Conservation (phyloP, 1,140 invertebrate species). For the Pectinophora gossypiella region DNA sequence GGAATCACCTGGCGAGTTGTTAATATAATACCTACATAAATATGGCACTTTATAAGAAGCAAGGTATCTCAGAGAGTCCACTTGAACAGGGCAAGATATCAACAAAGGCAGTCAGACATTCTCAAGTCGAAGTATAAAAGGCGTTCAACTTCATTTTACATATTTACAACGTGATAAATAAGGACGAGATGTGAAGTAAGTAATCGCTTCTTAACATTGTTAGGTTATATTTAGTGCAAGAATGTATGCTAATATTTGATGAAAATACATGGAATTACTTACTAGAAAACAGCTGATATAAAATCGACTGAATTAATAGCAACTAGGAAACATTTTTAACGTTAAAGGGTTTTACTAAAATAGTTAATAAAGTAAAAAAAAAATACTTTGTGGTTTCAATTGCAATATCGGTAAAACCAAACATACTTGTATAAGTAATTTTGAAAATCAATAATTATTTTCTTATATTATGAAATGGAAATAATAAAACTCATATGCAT, state of each 20-base stretch:
- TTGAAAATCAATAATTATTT: too few relatives aligned
- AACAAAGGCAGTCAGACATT: neutral
- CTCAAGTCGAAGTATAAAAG: slow-evolving; percentile 31
- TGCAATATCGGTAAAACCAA: too few relatives aligned
- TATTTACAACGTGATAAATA: slow-evolving; percentile 33
- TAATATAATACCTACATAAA: neutral
- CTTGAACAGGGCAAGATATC: neutral
- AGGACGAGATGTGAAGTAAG: slow-evolving; percentile 4
- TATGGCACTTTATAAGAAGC: slow-evolving; percentile 11
- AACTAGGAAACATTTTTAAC: too few relatives aligned
- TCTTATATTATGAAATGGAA: too few relatives aligned
- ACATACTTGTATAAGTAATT: too few relatives aligned
- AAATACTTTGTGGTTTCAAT: too few relatives aligned
- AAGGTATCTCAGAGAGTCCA: slow-evolving; percentile 18
- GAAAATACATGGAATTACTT: too few relatives aligned
- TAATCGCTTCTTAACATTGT: neutral
- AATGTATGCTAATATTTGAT: neutral
- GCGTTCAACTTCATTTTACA: slow-evolving; percentile 27
- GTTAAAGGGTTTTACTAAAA: too few relatives aligned
- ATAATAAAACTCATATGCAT: too few relatives aligned
- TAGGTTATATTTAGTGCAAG: neutral
- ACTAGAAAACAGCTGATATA: too few relatives aligned
- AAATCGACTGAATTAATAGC: too few relatives aligned
- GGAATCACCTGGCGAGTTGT: neutral
- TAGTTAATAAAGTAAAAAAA: too few relatives aligned